Evolutionary conservation across 2,888 invertebrate genomes (phyloP), one percentile per base, ranked within the genome.

Genomic region (Acholoe squamosa): DNA sequence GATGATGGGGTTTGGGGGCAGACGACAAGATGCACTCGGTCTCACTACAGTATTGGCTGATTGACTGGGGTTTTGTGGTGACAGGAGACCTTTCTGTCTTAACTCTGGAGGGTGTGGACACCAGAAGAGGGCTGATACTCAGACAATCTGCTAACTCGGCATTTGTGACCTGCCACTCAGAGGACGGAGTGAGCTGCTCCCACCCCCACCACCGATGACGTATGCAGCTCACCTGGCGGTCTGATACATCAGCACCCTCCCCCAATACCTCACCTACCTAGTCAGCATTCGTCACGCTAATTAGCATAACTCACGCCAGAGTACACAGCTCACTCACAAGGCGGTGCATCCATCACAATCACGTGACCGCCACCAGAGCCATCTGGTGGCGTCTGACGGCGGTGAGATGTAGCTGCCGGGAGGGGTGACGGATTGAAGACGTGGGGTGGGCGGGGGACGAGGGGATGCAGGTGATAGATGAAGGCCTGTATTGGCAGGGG

Each of bases 301-400:
- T 86, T 86, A 86, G 86, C 86, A 86, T 86, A 86, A 54, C 86
- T 86, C 86, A 56, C 52, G 86, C 54, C 86, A 86, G 86, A 86
- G 86, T 86, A 86, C 86, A 86, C 86, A 86, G 86, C 54, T 86
- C 56, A 25, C 54, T 86, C 86, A 54, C 25, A 25, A 54, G 54
- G 31, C 28, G 86, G 25, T n/a, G 86, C 86, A 86, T 86, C 86
- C 54, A 86, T 86, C 86, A 86, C 86, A 86, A 86, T 86, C 86
- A 56, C 86, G 54, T 56, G 86, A 86, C 54, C 56, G 54, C 54
- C 54, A 86, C 56, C 86, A 86, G 86, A 86, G 86, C 86, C 86
- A 86, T 86, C 86, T 86, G 56, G 54, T 33, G 86, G 86, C n/a
- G 51, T 52, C 14, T 51, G 84, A 84, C 84, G 52, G 52, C 28